Base-by-base conservation (phyloP, 2,888 invertebrate species). In the Rhagophthalmus giganteus region DNA sequence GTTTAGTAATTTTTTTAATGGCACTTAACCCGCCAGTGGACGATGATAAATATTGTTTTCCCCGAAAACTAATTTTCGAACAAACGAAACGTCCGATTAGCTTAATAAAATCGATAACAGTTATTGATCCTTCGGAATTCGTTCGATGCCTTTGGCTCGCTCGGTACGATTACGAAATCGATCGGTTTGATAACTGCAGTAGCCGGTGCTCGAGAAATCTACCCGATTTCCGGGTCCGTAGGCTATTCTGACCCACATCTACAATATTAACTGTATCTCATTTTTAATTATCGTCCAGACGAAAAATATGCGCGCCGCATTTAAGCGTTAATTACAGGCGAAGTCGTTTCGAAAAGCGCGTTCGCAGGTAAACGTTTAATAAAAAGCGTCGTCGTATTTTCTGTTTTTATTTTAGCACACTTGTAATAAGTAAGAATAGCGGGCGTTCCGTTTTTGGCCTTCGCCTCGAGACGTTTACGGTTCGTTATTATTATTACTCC, bases 101-200 rank as follows among this genome's bases (percentile, higher is more conserved):
- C n/a, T n/a, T n/a, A n/a, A n/a, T n/a, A n/a, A 20, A 20, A 20
- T 3, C 20, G 3, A 3, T 20, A 7, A 20, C 7, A 20, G 3
- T 20, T 20, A 5, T 20, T 20, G 20, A 20, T 20, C 20, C 20
- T 5, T 20, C 7, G 20, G 20, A 20, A 20, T 20, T 20, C 20
- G 20, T 7, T 24, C 34, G 26, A 39, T 20, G 31, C 31, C 15
- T 20, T 28, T 14, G 31, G 37, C 42, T 48, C 53, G 53, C 39
- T 38, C 39, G 40, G 28, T 25, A 40, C 30, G 34, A 37, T 48
- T 42, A 44, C 26, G 53, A 41, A 48, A 53, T 39, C 47, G 48
- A 53, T 47, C 48, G 11, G 30, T 34, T 30, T 40, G 35, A 46
- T 52, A 44, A 33, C 20, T 10, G 33, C 28, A 32, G 27, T 42